Conservation (phyloP, 1,140 invertebrate species). For the Pseudomyrmex sp. region DNA sequence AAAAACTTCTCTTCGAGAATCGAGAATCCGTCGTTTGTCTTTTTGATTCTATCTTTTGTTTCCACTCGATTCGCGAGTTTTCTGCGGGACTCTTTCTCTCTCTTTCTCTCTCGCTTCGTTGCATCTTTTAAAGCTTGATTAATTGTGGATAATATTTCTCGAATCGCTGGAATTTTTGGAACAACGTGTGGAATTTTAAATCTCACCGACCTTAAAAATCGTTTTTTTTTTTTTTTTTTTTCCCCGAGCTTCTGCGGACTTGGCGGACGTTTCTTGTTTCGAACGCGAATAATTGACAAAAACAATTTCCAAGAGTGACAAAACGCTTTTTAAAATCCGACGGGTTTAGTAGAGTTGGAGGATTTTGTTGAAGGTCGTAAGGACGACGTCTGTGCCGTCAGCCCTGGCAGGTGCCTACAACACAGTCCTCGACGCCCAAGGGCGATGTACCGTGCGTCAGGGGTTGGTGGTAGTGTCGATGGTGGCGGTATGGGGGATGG, state of each 20-base stretch:
- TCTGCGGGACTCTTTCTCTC: neutral
- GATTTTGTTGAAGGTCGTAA: conserved; percentile 9
- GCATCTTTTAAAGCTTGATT: neutral
- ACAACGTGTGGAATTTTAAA: neutral
- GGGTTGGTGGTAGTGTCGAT: conserved; percentile 65
- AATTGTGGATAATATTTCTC: neutral
- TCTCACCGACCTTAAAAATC: too few species aligned
- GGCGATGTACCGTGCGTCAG: conserved; percentile 68
- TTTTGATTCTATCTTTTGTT: too few species aligned
- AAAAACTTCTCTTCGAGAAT: neutral
- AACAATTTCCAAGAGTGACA: neutral
- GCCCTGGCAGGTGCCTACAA: conserved; percentile 44
- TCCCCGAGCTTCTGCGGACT: neutral
- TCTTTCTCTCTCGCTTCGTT: neutral
- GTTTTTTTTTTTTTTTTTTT: neutral
- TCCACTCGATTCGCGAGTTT: too few species aligned
- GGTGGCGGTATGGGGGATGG: conserved; percentile 48
- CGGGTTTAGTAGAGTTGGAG: neutral
- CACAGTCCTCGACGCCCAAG: conserved; percentile 64
- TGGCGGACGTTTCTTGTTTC: neutral
- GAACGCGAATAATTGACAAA: conserved; percentile 21
- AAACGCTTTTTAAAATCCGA: neutral
- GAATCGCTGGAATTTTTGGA: neutral
- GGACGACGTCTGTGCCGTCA: conserved; percentile 9
- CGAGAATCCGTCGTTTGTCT: too few species aligned